These are phyloP conservation scores for Empis stercorea DNA, from an alignment of 2,888 invertebrate genomes.

Conservation along the genomic window DNA sequence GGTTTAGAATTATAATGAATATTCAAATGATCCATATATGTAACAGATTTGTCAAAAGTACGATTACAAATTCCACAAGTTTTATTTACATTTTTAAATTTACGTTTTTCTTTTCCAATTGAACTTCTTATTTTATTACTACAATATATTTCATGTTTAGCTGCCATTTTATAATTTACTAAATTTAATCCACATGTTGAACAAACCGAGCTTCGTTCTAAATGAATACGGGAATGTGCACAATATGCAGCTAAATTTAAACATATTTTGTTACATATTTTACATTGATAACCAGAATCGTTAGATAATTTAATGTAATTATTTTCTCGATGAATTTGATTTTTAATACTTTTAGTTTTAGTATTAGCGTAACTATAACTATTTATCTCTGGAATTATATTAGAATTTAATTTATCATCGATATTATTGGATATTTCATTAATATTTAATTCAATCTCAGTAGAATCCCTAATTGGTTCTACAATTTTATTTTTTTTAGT, in stretches of 20 bases:
- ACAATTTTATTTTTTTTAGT: no score
- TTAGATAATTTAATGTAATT: no score
- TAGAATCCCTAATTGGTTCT: no score
- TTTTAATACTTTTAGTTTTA: no score
- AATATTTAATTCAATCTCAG: no score
- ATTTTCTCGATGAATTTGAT: no score
- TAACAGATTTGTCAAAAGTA: background rate
- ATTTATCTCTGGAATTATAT: no score
- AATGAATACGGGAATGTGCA: background rate
- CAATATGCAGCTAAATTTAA: background rate
- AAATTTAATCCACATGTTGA: background rate
- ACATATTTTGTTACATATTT: background rate
- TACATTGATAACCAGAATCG: background rate
- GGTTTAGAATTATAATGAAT: background rate
- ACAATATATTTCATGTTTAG: background rate
- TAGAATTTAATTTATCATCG: no score
- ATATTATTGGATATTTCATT: no score
- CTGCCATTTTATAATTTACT: background rate
- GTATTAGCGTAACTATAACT: no score
- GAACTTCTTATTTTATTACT: background rate
- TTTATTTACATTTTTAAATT: background rate
- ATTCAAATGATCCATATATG: background rate
- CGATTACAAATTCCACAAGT: background rate
- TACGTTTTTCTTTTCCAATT: background rate
- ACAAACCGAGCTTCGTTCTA: background rate